phyloP scores from a whole-genome alignment of 2,113 vertebrate genomes.

The Opisthocomus hoazin region DNA sequence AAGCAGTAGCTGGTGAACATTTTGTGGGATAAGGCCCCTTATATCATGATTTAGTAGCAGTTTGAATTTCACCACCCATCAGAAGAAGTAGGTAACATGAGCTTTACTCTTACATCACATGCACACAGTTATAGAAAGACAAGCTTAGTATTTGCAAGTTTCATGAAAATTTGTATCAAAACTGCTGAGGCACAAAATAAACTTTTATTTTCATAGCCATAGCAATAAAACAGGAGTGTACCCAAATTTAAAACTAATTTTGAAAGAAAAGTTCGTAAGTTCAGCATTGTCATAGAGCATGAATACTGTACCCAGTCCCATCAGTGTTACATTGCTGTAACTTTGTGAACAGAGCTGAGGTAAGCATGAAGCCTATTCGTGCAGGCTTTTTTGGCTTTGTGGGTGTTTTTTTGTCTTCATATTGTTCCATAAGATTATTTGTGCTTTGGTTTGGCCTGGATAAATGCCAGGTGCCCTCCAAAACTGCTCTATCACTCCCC shows the following conservation, averaged over 20 bases:
- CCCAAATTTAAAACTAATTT: background rate
- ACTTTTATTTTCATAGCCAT: background rate
- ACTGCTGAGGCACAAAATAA: background rate
- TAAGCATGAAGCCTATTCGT: background rate
- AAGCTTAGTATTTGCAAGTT: background rate
- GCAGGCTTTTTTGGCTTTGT: background rate
- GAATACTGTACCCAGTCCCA: background rate
- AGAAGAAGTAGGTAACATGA: background rate
- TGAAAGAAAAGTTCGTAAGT: background rate
- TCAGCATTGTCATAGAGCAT: background rate
- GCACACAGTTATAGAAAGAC: background rate
- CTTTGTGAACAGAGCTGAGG: background rate
- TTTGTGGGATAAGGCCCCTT: background rate
- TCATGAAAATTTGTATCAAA: background rate
- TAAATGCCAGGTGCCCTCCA: no score
- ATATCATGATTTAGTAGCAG: background rate
- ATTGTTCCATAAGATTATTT: background rate
- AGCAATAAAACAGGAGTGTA: background rate
- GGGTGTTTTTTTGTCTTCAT: background rate
- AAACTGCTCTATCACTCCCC: no score
- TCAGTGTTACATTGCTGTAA: rapidly evolving
- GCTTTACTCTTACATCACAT: rapidly evolving
- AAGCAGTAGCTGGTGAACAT: background rate
- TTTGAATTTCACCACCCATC: background rate
- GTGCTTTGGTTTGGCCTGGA: no score